Percentiles rank a stretch among this genome's conserved stretches.
Conservation (phyloP, 2,888 invertebrate genomes). For the Amitus sp. region DNA sequence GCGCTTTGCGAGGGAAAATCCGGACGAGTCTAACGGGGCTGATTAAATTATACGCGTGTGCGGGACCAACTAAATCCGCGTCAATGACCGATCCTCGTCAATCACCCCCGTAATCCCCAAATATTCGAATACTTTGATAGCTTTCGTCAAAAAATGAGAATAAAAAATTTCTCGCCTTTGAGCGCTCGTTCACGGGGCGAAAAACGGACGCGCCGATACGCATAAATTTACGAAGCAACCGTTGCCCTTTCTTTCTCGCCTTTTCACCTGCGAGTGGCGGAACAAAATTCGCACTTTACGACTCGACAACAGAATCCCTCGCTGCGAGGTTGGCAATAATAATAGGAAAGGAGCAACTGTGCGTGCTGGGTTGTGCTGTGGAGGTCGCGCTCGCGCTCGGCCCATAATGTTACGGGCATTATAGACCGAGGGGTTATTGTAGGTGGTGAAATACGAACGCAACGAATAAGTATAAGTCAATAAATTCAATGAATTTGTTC, state of each 20-base stretch:
- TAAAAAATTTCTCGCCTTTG: too few relatives aligned
- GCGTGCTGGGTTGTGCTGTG: constrained; percentile 28
- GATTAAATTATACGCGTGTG: not conserved
- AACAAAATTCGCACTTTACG: constrained; percentile 43
- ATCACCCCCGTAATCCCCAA: constrained; percentile 19
- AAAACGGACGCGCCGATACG: constrained; percentile 14
- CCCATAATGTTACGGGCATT: constrained; percentile 53
- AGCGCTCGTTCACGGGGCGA: not conserved
- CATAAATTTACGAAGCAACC: constrained; percentile 34
- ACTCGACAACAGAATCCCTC: constrained; percentile 42
- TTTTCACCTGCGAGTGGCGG: constrained; percentile 23
- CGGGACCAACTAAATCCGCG: too few relatives aligned
- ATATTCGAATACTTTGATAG: constrained; percentile 2
- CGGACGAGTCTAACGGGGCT: too few relatives aligned
- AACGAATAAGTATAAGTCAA: constrained; percentile 55
- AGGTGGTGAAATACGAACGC: constrained; percentile 47
- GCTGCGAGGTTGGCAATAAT: constrained; percentile 39
- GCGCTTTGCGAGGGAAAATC: too few relatives aligned
- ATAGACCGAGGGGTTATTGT: constrained; percentile 50
- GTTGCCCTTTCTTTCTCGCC: not conserved
- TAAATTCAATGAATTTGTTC: constrained; percentile 60
- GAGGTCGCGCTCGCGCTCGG: constrained; percentile 38
- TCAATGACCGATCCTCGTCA: constrained; percentile 23
- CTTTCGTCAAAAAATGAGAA: too few relatives aligned
- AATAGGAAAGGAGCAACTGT: constrained; percentile 40